A percentile compares a stretch with the other conserved stretches of the same genome.
These are phyloP conservation scores for Amyelois transitella DNA, from an alignment of 1,140 invertebrate species.

Conservation along the genomic window DNA sequence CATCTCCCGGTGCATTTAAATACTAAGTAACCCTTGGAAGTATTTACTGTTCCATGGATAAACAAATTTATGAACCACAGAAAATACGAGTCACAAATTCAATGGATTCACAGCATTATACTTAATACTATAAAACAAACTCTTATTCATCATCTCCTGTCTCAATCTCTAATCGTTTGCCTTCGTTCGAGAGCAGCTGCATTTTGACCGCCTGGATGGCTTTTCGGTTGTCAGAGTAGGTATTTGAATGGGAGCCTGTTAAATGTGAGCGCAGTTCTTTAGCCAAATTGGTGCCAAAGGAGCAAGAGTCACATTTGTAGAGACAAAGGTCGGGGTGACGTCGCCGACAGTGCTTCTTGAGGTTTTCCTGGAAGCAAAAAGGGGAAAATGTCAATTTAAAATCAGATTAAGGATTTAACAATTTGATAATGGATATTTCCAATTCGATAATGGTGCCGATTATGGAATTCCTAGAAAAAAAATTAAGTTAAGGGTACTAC, in stretches of 20 bases:
- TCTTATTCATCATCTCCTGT: not conserved
- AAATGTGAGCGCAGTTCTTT: conserved; percentile 82
- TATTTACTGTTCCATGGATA: no score
- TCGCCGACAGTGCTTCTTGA: conserved; percentile 88
- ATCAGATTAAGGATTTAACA: no score
- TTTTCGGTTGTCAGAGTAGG: conserved; percentile 57
- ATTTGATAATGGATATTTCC: no score
- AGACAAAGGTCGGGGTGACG: conserved; percentile 85
- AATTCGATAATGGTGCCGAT: no score
- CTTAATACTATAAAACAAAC: no score
- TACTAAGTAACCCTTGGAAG: no score
- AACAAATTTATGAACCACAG: no score
- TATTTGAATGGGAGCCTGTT: conserved; percentile 69
- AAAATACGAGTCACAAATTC: no score
- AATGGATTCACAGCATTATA: no score
- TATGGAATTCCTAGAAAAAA: no score
- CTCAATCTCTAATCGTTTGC: not conserved
- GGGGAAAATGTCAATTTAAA: not conserved
- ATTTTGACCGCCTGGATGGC: conserved; percentile 43
- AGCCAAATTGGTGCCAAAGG: conserved; percentile 78
- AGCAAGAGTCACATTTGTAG: conserved; percentile 80
- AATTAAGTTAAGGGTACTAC: no score
- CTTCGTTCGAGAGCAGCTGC: conserved; percentile 20
- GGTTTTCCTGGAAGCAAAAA: conserved; percentile 81
- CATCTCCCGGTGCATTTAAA: no score